A percentile compares a stretch with the other conserved stretches of the same genome.
phyloP scores from a whole-genome alignment of 2,113 vertebrate species.

The Sapayoa aenigma region DNA sequence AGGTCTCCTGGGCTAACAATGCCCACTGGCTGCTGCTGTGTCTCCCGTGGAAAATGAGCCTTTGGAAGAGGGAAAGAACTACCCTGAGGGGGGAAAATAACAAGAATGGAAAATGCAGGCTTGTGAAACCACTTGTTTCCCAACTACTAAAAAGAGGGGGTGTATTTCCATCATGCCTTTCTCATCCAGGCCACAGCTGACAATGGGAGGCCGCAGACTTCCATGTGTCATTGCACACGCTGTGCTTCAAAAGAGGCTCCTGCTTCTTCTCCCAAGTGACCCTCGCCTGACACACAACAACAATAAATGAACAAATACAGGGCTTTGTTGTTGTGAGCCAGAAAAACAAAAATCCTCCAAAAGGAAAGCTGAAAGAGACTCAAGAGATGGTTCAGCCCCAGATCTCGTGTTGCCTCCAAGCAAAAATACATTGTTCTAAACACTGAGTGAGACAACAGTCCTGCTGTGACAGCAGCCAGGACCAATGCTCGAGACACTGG shows the following conservation, averaged over 20 bases:
- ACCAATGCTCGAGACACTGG: neutral
- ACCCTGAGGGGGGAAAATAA: neutral
- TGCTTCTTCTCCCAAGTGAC: neutral
- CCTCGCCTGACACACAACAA: neutral
- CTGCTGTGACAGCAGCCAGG: neutral
- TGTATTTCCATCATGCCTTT: neutral
- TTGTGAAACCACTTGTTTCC: neutral
- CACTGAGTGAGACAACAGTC: neutral
- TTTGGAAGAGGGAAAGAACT: neutral
- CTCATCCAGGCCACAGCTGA: neutral
- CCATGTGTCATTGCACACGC: rapidly evolving
- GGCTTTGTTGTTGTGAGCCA: neutral
- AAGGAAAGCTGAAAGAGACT: neutral
- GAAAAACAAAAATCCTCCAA: neutral
- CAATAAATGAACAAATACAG: neutral
- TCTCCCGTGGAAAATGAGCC: neutral
- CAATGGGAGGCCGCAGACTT: neutral
- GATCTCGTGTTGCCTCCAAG: neutral
- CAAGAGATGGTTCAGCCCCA: neutral
- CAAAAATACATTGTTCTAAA: neutral
- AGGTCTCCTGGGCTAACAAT: neutral
- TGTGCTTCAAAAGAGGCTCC: neutral
- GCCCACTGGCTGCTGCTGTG: neutral
- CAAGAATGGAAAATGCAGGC: neutral
- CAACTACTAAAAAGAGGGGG: neutral